Conservation (phyloP, 2,888 invertebrate genomes). For the Nephrotoma flavescens region DNA sequence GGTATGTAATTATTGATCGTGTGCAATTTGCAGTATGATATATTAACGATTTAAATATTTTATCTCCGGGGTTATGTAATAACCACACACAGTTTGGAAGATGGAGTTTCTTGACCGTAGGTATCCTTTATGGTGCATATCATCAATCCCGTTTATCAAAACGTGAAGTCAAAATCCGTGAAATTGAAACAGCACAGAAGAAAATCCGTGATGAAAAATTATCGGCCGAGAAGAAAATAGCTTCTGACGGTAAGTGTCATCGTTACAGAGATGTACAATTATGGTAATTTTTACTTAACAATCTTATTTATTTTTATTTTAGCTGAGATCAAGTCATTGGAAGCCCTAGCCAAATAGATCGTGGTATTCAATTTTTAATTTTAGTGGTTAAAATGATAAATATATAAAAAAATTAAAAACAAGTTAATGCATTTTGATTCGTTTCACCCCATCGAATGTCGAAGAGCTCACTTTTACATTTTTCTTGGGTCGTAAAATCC, state of each 20-base stretch:
- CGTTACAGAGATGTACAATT: not conserved
- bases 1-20: constrained; percentile 33
- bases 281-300: not conserved
- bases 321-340: not conserved
- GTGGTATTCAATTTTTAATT: not conserved
- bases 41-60: not conserved
- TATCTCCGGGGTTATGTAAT: constrained; percentile 5
- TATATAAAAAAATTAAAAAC: not conserved
- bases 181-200: constrained; percentile 52
- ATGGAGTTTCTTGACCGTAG: constrained; percentile 61
- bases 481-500: too few relatives aligned
- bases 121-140: constrained; percentile 60
- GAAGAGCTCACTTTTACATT: too few relatives aligned
- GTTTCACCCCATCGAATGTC: not conserved
- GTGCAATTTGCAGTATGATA: not conserved
- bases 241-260: constrained; percentile 36
- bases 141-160: constrained; percentile 53
- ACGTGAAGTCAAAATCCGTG: constrained; percentile 47
- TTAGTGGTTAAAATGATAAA: not conserved
- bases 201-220: constrained; percentile 52
- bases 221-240: constrained; percentile 53
- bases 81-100: constrained; percentile 50
- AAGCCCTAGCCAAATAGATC: not conserved
- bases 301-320: not conserved
- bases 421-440: not conserved